Evolutionary conservation across 2,113 vertebrate genomes (phyloP), one percentile per base, ranked within the genome.

Genomic region (Esox niger): DNA sequence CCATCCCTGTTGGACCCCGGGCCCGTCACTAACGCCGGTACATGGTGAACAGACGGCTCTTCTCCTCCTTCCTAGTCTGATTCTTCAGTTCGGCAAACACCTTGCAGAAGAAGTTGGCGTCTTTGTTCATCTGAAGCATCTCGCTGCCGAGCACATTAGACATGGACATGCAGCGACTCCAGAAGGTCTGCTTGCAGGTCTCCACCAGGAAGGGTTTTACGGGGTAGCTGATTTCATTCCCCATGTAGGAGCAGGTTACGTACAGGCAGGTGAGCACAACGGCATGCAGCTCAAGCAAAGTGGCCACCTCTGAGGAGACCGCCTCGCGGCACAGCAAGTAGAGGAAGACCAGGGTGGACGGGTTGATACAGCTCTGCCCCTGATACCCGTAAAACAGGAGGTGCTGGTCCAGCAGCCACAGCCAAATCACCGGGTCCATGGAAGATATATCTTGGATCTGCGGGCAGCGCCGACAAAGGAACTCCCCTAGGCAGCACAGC

Each of bases 51-150:
- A 96, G 92, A 70, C 95, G 89, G 68, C 93, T 94, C 88, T 94
- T 94, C 85, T 98, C 96, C 84, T 94, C 93, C 85, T 93, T 91
- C 81, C 92, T 91, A 55, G 95, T 94, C 85, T 98, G 95, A 13
- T 94, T 95, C 93, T 98, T 98, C 79, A 98, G 92, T 90, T 98
- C 96, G 1, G 96, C 95, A 60, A 98, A 98, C 84, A 98, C 94
- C 93, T 98, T 96, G 61, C 96, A 98, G 91, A 98, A 98, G 90
- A 95, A 98, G 86, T 98, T 96, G 2, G 96, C 94, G 88, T 98
- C 96, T 0, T 95, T 95, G 74, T 98, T 98, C 91, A 98, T 96
- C 91, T 96, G 95, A 76, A 98, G 94, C 96, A 98, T 98, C 91
- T 98, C 97, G 75, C 93, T 87, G 77, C 96, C 98, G 95, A 98